Base-by-base conservation (phyloP, 37 sponge, comb jelly and placozoan species). In the Geodia barretti region DNA sequence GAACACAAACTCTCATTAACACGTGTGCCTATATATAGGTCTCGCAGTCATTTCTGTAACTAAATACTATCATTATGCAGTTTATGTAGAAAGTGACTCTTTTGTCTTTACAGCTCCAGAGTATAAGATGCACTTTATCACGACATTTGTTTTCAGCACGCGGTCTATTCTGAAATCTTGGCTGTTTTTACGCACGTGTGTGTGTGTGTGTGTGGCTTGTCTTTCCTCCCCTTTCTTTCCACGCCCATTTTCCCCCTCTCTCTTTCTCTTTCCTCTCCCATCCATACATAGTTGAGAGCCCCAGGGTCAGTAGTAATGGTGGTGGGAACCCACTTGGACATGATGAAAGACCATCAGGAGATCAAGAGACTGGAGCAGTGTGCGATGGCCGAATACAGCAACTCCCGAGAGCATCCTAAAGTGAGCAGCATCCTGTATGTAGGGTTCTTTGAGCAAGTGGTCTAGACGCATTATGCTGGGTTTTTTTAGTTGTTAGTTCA, bases 281-380 rank as follows among this genome's bases (percentile, higher is more conserved):
- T 69, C 58, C 31, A 3, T 25, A 37, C 33, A 26, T 37, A 92
- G 92, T 70, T 90, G 28, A 61, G 97, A 39, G 97, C 97, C 36
- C 92, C 95, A 25, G 92, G 89, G 0, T 91, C 80, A 43, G 88
- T 92, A 4, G 95, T 96, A 23, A 86, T 96, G 38, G 82, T 96
- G 1, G 95, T 96, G 39, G 97, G 97, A 20, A 94, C 97, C 2
- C 92, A 94, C 68, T 63, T 91, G 60, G 97, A 96, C 42, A 73
- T 65, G 29, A 75, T 95, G 2, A 20, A 76, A 23, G 77, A 84
- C 17, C 26, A 24, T 4, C 25, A 72, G 29, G 4, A 21, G 43
- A 81, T 73, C 14, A 70, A 81, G 23, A 42, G 62, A 4, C 73
- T 87, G 20, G 81, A 79, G 37, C 20, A 25, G 8, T 23, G 17